A percentile compares a stretch with the other conserved stretches of the same genome.
phyloP scores from a whole-genome alignment of 2,888 invertebrate species.

The Capitulum mitella region DNA sequence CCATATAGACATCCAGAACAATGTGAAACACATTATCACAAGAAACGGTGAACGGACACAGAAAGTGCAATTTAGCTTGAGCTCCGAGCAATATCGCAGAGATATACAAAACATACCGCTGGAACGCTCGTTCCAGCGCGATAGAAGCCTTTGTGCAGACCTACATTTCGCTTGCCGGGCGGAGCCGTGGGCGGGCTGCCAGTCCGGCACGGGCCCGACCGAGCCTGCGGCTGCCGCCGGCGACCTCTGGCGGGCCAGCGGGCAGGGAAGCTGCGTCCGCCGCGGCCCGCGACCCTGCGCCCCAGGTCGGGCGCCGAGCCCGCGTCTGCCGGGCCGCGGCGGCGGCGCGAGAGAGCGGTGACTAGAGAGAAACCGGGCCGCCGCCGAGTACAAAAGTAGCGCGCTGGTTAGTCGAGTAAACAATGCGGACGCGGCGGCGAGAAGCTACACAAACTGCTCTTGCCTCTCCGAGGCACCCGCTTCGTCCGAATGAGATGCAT shows the following conservation, averaged over 20 bases:
- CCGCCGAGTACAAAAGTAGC: neutral
- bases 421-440: neutral
- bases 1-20: neutral
- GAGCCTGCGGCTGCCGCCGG: too few species aligned
- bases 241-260: too few species aligned
- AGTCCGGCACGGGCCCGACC: too few species aligned
- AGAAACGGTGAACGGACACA: neutral
- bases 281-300: neutral
- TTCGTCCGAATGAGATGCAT: constrained; percentile 4
- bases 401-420: neutral
- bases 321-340: neutral
- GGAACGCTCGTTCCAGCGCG: neutral
- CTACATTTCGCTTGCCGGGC: neutral
- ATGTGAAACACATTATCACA: neutral
- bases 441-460: neutral
- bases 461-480: constrained; percentile 5
- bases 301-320: neutral
- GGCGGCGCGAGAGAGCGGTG: neutral
- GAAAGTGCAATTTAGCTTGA: constrained; percentile 5
- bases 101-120: constrained; percentile 4
- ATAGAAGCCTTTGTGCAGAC: constrained; percentile 8
- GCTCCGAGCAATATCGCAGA: neutral
- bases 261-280: too few species aligned
- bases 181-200: too few species aligned
- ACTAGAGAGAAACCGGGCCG: neutral